Percentiles rank a stretch among this genome's conserved stretches.
Evolutionary conservation across 92 coral and sea anemone genomes (phyloP).

Genomic region (Metridium senile): DNA sequence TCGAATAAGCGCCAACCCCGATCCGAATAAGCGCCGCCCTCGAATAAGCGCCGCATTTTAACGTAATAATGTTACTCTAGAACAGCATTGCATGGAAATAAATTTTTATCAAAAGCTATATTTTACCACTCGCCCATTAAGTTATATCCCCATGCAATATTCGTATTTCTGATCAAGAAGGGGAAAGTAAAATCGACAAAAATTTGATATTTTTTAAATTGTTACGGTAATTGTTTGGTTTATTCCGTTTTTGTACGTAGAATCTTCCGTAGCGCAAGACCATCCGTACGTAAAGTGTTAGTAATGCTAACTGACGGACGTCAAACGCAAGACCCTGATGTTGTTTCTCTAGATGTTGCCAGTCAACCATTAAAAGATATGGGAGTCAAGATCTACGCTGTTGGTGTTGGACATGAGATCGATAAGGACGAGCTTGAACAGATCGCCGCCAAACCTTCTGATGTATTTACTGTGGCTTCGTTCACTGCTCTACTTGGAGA

Average conservation of each 20-base stretch:
- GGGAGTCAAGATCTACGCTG: conserved; percentile 65
- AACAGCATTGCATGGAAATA: no score
- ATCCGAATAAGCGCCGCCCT: conserved; percentile 59
- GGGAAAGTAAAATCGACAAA: no score
- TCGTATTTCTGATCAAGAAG: no score
- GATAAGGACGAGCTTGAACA: conserved; percentile 35
- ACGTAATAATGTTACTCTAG: no score
- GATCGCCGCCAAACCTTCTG: conserved; percentile 54
- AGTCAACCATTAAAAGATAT: conserved; percentile 70
- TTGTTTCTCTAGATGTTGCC: conserved; percentile 51
- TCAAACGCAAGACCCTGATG: conserved; percentile 73
- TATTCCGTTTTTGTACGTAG: neutral
- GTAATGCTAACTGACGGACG: conserved; percentile 72
- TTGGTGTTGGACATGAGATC: conserved; percentile 66
- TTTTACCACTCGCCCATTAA: no score
- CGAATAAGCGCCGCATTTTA: conserved; percentile 63
- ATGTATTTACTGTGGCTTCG: conserved; percentile 73
- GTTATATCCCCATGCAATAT: no score
- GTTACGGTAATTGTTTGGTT: neutral
- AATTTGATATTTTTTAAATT: no score
- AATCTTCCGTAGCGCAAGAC: conserved; percentile 48
- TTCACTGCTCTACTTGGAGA: conserved; percentile 64
- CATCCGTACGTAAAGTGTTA: conserved; percentile 42
- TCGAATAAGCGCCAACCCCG: neutral
- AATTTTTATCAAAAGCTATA: no score